Evolutionary conservation across 2,113 vertebrate species (phyloP).

Genomic region (Prunella fulvescens): DNA sequence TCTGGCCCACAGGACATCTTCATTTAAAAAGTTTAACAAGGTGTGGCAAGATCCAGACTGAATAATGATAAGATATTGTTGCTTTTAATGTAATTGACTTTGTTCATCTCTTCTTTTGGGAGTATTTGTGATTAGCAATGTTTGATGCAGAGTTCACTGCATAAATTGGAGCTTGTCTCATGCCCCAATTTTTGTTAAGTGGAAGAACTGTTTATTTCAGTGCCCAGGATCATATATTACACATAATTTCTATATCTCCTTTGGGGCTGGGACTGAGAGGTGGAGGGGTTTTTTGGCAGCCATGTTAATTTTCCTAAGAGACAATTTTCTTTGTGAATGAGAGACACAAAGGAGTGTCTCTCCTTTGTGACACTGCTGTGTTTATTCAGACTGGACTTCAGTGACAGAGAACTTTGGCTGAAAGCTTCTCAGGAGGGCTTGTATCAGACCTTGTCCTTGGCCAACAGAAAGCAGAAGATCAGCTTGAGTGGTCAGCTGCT

Average conservation of each 20-base stretch:
- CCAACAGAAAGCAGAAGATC: neutral
- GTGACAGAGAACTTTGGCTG: neutral
- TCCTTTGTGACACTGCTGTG: neutral
- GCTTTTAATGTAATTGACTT: neutral
- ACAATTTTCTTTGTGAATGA: too few relatives aligned
- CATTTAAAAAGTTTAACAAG: neutral
- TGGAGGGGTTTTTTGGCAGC: neutral
- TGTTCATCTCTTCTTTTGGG: neutral
- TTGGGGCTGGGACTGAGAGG: neutral
- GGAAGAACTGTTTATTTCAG: neutral
- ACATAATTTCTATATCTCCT: neutral
- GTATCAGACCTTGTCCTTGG: neutral
- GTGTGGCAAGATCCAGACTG: neutral
- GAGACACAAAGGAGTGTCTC: too few relatives aligned
- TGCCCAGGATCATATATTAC: neutral
- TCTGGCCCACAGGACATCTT: neutral
- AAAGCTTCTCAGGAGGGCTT: neutral
- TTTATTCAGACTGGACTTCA: neutral
- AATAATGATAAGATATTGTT: neutral
- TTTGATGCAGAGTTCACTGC: neutral
- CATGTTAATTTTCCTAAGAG: neutral
- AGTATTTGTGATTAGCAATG: rapidly evolving
- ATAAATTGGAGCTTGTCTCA: neutral
- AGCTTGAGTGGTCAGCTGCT: neutral
- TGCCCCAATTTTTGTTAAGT: neutral